Conservation (phyloP, 2,797 vertebrate species). For the Pelodytes ibericus region DNA sequence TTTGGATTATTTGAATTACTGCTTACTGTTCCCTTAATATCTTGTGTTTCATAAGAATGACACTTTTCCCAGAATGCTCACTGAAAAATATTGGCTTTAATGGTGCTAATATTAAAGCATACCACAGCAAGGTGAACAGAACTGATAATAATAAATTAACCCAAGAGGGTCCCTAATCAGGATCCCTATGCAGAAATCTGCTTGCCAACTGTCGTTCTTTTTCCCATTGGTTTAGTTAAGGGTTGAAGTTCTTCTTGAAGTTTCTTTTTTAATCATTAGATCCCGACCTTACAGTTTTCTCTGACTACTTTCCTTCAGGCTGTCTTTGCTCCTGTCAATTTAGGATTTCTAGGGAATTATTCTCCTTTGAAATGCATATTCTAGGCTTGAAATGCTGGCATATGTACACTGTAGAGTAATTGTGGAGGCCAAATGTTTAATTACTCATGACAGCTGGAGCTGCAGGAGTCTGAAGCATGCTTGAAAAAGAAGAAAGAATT, state of each 20-base stretch:
- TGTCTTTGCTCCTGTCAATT: conserved; percentile 89
- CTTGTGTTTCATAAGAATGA: conserved; percentile 69
- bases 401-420: conserved; percentile 94
- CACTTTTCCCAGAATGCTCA: conserved; percentile 69
- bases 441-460: conserved; percentile 97
- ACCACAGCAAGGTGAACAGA: conserved; percentile 76
- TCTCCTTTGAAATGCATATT: conserved; percentile 98
- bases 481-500: conserved; percentile 71
- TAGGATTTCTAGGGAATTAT: conserved; percentile 89
- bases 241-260: conserved; percentile 84
- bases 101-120: conserved; percentile 72
- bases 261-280: conserved; percentile 90
- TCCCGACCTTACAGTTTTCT: conserved; percentile 85
- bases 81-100: conserved; percentile 74
- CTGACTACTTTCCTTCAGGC: conserved; percentile 84
- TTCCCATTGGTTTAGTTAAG: conserved; percentile 85
- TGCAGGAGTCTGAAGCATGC: conserved; percentile 82
- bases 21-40: conserved; percentile 56
- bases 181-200: conserved; percentile 78
- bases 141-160: conserved; percentile 83
- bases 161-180: conserved; percentile 77
- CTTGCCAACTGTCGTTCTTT: conserved; percentile 80
- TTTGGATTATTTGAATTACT: conserved; percentile 66
- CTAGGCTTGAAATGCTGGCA: conserved; percentile 85
- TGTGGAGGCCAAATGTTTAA: conserved; percentile 98